Conservation (phyloP, 2,113 vertebrate genomes). For the Seriola aureovittata region DNA sequence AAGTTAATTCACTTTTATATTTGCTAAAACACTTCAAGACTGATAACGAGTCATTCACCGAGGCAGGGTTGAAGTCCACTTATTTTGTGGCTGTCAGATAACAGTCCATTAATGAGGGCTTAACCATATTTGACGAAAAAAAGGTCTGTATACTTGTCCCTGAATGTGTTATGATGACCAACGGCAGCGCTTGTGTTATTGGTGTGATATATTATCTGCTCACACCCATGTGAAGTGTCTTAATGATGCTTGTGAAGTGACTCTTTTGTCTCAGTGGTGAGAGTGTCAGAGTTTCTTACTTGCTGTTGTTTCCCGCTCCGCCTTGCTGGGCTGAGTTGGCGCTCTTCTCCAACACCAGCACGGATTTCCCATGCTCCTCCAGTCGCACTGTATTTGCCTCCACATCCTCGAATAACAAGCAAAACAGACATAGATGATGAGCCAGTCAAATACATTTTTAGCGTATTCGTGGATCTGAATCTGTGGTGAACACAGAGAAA, state of each 20-base stretch:
- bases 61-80: constrained; percentile 52
- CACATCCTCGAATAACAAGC: constrained; percentile 88
- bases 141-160: neutral
- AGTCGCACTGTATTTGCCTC: constrained; percentile 96
- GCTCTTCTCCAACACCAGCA: constrained; percentile 92
- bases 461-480: neutral
- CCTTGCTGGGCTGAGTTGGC: constrained; percentile 75
- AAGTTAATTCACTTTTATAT: constrained; percentile 19
- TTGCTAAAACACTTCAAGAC: constrained; percentile 54
- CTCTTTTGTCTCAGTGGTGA: constrained; percentile 10
- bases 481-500: neutral
- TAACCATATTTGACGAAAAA: constrained; percentile 3
- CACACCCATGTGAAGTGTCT: neutral
- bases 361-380: constrained; percentile 94
- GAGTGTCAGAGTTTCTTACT: constrained; percentile 56
- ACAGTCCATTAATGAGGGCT: constrained; percentile 1
- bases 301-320: constrained; percentile 83
- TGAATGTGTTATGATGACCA: neutral
- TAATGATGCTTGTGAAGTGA: constrained; percentile 2
- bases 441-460: neutral
- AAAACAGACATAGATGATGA: neutral
- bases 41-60: constrained; percentile 51
- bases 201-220: neutral
- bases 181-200: neutral
- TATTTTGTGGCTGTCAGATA: constrained; percentile 20